Conservation (phyloP, 2,888 invertebrate species). For the Melangyna quadrimaculata region DNA sequence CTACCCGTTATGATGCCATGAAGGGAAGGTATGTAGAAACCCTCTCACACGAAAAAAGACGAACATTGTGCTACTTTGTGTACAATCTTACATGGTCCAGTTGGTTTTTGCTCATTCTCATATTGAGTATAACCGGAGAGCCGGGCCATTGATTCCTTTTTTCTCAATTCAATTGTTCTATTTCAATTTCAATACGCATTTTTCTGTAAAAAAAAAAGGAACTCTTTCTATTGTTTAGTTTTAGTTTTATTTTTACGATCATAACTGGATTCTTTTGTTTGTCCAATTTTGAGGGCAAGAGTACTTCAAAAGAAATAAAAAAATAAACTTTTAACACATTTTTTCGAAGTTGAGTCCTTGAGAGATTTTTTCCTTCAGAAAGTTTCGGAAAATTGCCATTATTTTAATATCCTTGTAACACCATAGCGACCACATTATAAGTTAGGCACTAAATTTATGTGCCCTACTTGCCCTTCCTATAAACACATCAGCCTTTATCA, state of each 20-base stretch:
- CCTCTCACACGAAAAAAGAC: slow-evolving; percentile 28
- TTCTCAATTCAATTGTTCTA: slow-evolving; percentile 50
- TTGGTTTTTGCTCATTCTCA: slow-evolving; percentile 2
- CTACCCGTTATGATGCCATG: neutral
- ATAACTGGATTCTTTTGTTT: slow-evolving; percentile 15
- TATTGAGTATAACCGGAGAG: slow-evolving; percentile 21
- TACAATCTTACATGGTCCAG: slow-evolving; percentile 52
- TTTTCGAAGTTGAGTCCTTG: slow-evolving; percentile 19
- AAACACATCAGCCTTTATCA: neutral
- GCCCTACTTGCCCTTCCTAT: neutral
- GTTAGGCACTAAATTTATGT: slow-evolving; percentile 67
- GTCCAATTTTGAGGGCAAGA: neutral
- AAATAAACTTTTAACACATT: slow-evolving; percentile 25
- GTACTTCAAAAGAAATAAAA: slow-evolving; percentile 28
- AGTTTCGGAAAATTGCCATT: slow-evolving; percentile 33
- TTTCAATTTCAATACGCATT: slow-evolving; percentile 63
- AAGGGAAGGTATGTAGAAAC: neutral
- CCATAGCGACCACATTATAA: slow-evolving; percentile 61
- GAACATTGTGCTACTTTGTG: slow-evolving; percentile 64
- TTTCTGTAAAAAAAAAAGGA: neutral
- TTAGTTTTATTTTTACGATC: slow-evolving; percentile 48
- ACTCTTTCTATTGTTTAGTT: slow-evolving; percentile 39
- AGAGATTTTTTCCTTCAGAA: slow-evolving; percentile 47
- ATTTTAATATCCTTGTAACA: slow-evolving; percentile 62
- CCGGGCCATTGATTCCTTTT: slow-evolving; percentile 56